phyloP scores from a whole-genome alignment of 2,797 vertebrate genomes.

The Sciurus carolinensis region DNA sequence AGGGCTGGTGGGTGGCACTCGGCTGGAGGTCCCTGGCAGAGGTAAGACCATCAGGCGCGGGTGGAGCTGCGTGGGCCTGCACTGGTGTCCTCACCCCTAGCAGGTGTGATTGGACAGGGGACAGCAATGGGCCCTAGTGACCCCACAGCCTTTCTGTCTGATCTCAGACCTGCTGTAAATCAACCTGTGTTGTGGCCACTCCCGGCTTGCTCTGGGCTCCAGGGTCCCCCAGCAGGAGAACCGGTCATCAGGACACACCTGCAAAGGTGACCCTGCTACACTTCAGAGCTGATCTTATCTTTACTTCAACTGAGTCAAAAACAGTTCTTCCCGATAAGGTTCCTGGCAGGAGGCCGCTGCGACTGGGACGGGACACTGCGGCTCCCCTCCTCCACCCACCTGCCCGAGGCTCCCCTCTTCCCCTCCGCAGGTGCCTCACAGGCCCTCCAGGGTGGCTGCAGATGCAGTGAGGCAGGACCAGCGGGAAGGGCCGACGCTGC shows the following conservation, averaged over 20 bases:
- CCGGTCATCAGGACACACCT: accelerated
- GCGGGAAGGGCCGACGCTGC: not conserved
- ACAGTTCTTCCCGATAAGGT: accelerated
- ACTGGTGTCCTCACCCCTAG: no score
- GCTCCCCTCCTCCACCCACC: not conserved
- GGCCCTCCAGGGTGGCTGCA: not conserved
- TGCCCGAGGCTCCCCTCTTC: no score
- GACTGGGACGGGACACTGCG: not conserved
- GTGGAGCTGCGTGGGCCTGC: not conserved
- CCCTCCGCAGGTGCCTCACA: accelerated
- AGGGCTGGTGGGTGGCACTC: no score
- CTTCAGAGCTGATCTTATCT: not conserved
- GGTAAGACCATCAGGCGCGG: not conserved
- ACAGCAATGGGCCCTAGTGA: not conserved
- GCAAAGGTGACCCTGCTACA: no score
- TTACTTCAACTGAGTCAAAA: not conserved
- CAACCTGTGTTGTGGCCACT: not conserved
- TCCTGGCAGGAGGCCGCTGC: not conserved
- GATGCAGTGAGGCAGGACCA: no score
- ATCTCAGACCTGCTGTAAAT: not conserved
- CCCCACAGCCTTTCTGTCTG: accelerated
- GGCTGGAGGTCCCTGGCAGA: not conserved
- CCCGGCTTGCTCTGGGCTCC: not conserved
- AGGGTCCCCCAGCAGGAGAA: not conserved
- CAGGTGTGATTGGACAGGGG: not conserved